A percentile compares a stretch with the other conserved stretches of the same genome.
Conservation (phyloP, 1,140 invertebrate genomes). For the Nasonia longicornis region DNA sequence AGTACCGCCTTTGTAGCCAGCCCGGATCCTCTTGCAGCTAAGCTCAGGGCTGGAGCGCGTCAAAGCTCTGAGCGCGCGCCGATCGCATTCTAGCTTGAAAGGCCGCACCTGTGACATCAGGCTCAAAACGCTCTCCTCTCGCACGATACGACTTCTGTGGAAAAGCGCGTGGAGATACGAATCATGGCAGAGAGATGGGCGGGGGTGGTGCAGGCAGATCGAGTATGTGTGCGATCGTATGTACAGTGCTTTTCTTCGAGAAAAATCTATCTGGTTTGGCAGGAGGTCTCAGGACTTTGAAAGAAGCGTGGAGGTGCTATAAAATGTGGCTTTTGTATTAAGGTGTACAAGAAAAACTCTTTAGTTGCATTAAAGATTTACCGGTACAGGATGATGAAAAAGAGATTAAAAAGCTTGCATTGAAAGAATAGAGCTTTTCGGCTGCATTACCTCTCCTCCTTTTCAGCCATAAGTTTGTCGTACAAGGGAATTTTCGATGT, state of each 20-base stretch:
- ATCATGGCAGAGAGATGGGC: not conserved
- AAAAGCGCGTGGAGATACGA: slow-evolving; percentile 1
- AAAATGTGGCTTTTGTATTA: too few species aligned
- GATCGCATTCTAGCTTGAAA: slow-evolving; percentile 69
- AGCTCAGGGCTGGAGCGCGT: slow-evolving; percentile 72
- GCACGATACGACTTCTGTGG: slow-evolving; percentile 62
- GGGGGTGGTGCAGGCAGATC: too few species aligned
- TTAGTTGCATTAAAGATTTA: too few species aligned
- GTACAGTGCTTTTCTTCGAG: too few species aligned
- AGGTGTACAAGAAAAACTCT: too few species aligned
- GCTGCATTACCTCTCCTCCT: slow-evolving; percentile 73
- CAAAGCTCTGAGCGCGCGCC: slow-evolving; percentile 62
- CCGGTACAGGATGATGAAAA: too few species aligned
- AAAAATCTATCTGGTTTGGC: too few species aligned
- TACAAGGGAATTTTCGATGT: slow-evolving; percentile 78
- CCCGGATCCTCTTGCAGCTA: slow-evolving; percentile 54
- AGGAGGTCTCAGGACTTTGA: too few species aligned
- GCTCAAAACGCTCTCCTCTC: slow-evolving; percentile 64
- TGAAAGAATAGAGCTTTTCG: not conserved
- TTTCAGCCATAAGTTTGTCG: slow-evolving; percentile 77
- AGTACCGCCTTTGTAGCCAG: slow-evolving; percentile 43
- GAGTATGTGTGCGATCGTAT: too few species aligned
- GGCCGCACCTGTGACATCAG: slow-evolving; percentile 72
- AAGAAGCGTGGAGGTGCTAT: too few species aligned
- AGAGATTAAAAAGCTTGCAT: too few species aligned